These are phyloP conservation scores for Watsonalla binaria DNA, from an alignment of 2,888 invertebrate species.

Conservation along the genomic window DNA sequence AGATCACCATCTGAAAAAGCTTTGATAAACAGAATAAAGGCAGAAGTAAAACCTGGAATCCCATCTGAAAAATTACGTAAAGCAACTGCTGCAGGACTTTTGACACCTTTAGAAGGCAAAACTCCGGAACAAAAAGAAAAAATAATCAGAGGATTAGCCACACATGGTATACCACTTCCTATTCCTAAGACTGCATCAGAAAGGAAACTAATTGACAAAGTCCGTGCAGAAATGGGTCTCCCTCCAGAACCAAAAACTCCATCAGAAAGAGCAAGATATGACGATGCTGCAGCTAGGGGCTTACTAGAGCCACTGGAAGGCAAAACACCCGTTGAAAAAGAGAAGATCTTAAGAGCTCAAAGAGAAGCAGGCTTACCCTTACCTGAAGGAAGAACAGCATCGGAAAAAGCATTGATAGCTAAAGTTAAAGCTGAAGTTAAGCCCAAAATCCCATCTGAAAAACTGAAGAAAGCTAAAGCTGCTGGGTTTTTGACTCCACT, in stretches of 20 bases:
- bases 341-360: conserved; percentile 23
- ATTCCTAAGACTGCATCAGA: conserved; percentile 16
- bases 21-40: conserved; percentile 3
- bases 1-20: conserved; percentile 30
- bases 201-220: conserved; percentile 18
- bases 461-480: conserved; percentile 24
- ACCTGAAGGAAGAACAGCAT: conserved; percentile 28
- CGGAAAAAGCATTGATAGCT: conserved; percentile 25
- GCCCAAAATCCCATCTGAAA: conserved; percentile 15
- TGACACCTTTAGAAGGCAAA: conserved; percentile 26
- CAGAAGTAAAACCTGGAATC: conserved; percentile 1
- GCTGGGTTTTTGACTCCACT: conserved; percentile 20
- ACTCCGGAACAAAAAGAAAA: conserved; percentile 16
- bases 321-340: conserved; percentile 25
- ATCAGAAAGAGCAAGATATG: conserved; percentile 14
- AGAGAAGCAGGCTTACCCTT: conserved; percentile 24
- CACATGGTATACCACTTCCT: conserved; percentile 7
- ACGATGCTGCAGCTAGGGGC: conserved; percentile 23
- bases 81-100: conserved; percentile 18
- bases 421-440: conserved; percentile 20
- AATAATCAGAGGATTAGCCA: conserved; percentile 8
- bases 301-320: conserved; percentile 29
- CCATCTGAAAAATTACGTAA: conserved; percentile 11
- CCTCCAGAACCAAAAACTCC: conserved; percentile 22
- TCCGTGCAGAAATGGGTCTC: conserved; percentile 17